These are phyloP conservation scores for Cliona cf. orientalis DNA, from an alignment of 37 sponge, comb jelly and placozoan species.

Conservation along the genomic window DNA sequence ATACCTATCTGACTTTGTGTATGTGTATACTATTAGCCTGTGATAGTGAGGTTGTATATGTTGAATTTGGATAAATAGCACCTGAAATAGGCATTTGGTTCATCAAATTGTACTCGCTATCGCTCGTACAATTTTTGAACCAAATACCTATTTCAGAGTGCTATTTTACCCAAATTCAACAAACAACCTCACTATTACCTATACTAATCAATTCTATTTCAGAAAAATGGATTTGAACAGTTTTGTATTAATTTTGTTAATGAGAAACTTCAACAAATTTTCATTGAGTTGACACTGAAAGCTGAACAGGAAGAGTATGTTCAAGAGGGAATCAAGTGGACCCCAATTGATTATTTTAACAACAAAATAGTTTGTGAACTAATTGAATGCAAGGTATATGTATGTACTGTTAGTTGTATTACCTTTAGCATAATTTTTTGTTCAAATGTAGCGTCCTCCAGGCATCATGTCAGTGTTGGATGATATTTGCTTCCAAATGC, in stretches of 20 bases:
- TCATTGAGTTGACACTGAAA: conserved; percentile 96
- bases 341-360: conserved; percentile 97
- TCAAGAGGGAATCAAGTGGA: conserved; percentile 96
- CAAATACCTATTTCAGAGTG: too few relatives aligned
- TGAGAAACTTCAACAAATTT: conserved; percentile 99
- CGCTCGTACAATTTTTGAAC: too few relatives aligned
- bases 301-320: conserved; percentile 99
- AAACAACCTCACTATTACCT: too few relatives aligned
- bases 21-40: too few relatives aligned
- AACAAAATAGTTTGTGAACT: conserved; percentile 98
- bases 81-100: too few relatives aligned
- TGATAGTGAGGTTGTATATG: too few relatives aligned
- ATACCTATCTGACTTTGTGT: too few relatives aligned
- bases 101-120: too few relatives aligned
- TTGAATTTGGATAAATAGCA: too few relatives aligned
- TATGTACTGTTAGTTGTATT: background rate
- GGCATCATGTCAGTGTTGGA: conserved; percentile 94
- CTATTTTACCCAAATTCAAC: too few relatives aligned
- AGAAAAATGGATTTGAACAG: conserved; percentile 99
- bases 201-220: background rate
- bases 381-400: conserved; percentile 89
- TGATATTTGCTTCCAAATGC: conserved; percentile 97
- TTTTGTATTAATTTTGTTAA: conserved; percentile 99
- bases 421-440: background rate
- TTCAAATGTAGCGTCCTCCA: conserved; percentile 82